Conservation (phyloP, 92 coral and sea anemone species). For the Metridium senile region DNA sequence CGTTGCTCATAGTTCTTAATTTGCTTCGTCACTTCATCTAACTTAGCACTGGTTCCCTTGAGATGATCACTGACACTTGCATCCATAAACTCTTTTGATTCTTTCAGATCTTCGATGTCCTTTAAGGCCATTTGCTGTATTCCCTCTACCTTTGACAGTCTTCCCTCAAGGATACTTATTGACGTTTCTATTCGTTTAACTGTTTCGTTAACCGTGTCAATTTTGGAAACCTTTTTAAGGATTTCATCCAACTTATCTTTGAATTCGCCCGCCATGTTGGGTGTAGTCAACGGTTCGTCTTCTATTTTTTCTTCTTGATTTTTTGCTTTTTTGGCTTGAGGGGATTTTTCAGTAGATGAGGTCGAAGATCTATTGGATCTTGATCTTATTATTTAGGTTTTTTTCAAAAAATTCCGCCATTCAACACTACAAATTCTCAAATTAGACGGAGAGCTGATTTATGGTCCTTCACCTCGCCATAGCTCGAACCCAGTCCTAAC, state of each 20-base stretch:
- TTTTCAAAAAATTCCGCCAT: too few relatives aligned
- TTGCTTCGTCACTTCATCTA: neutral
- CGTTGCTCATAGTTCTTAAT: conserved; percentile 8
- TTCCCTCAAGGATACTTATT: conserved; percentile 3
- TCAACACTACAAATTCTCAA: neutral
- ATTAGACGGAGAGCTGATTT: neutral
- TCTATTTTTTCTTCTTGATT: too few relatives aligned
- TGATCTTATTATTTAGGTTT: neutral
- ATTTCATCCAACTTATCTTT: neutral
- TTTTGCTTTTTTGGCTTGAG: neutral
- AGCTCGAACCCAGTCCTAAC: neutral
- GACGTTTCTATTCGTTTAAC: conserved; percentile 10
- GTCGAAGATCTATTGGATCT: neutral
- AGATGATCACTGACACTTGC: neutral
- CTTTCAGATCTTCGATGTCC: conserved; percentile 17
- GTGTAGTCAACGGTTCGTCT: neutral
- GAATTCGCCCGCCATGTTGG: conserved; percentile 10
- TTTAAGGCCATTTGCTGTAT: conserved; percentile 6
- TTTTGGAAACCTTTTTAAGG: neutral
- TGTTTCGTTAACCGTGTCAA: conserved; percentile 3
- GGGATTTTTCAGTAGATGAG: neutral
- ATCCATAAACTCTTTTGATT: conserved; percentile 15
- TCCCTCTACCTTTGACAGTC: conserved; percentile 11
- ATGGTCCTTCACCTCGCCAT: neutral
- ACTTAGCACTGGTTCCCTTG: neutral